Evolutionary conservation across 1,140 invertebrate genomes (phyloP).

Genomic region (Copidosoma floridanum): DNA sequence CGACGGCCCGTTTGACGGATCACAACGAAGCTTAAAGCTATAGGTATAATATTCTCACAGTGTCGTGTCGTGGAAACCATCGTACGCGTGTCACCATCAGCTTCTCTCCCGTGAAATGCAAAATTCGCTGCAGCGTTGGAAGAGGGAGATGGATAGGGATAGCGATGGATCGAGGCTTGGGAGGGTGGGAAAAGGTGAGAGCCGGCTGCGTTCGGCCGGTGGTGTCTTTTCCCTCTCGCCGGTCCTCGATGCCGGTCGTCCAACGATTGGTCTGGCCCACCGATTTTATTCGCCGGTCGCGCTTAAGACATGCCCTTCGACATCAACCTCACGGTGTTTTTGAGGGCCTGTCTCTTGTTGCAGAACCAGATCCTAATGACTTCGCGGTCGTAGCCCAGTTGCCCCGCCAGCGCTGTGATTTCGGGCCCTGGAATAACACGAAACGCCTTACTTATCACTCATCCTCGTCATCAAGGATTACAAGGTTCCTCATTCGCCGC

Average conservation of each 20-base stretch:
- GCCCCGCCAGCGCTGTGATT: conserved; percentile 92
- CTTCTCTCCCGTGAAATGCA: conserved; percentile 16
- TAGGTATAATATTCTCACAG: conserved; percentile 24
- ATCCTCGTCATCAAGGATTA: not conserved
- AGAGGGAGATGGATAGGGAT: too few relatives aligned
- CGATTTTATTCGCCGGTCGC: too few relatives aligned
- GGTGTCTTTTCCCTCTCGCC: too few relatives aligned
- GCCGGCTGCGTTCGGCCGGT: too few relatives aligned
- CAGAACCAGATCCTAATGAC: conserved; percentile 99
- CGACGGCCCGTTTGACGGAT: conserved; percentile 23
- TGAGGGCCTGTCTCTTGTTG: conserved; percentile 95
- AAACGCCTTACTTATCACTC: not conserved
- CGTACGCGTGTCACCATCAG: conserved; percentile 13
- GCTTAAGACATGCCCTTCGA: conserved; percentile 69
- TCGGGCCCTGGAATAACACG: conserved; percentile 77
- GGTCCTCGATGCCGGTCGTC: too few relatives aligned
- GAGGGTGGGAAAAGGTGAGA: not conserved
- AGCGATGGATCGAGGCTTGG: not conserved
- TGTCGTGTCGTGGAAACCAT: conserved; percentile 10
- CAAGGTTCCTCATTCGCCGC: not conserved
- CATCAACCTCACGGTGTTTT: conserved; percentile 92
- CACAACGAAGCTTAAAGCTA: conserved; percentile 27
- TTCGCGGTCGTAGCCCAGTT: conserved; percentile 94
- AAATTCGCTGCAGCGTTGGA: conserved; percentile 9
- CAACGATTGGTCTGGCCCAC: conserved; percentile 22